These are phyloP conservation scores for Nemapogon koenigi DNA, from an alignment of 2,888 invertebrate genomes.

Conservation along the genomic window DNA sequence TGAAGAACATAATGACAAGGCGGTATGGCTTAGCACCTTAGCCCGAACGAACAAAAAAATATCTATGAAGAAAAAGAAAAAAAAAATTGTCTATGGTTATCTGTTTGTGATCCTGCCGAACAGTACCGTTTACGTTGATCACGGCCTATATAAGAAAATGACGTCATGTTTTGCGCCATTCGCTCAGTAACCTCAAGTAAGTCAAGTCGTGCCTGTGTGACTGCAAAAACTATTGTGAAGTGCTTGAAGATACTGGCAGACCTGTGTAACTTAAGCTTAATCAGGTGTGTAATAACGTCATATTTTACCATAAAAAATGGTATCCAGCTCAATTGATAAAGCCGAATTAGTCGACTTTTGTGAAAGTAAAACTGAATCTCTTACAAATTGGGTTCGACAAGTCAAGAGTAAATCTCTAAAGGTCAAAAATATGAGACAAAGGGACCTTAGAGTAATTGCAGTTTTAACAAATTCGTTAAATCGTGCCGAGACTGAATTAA, in stretches of 20 bases:
- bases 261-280: constrained; percentile 20
- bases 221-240: constrained; percentile 28
- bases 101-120: constrained; percentile 3
- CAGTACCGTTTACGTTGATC: background rate
- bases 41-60: no score
- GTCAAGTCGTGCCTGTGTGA: constrained; percentile 32
- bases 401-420: constrained; percentile 67
- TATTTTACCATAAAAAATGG: constrained; percentile 41
- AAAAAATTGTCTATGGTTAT: background rate
- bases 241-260: background rate
- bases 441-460: constrained; percentile 69
- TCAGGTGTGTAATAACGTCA: constrained; percentile 50
- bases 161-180: constrained; percentile 36
- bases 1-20: no score
- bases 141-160: constrained; percentile 1
- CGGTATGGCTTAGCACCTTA: no score
- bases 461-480: constrained; percentile 66
- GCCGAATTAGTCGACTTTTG: constrained; percentile 45
- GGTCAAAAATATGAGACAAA: constrained; percentile 63
- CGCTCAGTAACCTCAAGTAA: no score
- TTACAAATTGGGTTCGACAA: constrained; percentile 69
- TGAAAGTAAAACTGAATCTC: constrained; percentile 63
- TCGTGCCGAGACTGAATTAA: constrained; percentile 67
- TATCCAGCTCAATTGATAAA: constrained; percentile 50
- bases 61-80: no score